A percentile compares a stretch with the other conserved stretches of the same genome.
Evolutionary conservation across 2,113 vertebrate species (phyloP).

Genomic region (Chaetodon auriga): DNA sequence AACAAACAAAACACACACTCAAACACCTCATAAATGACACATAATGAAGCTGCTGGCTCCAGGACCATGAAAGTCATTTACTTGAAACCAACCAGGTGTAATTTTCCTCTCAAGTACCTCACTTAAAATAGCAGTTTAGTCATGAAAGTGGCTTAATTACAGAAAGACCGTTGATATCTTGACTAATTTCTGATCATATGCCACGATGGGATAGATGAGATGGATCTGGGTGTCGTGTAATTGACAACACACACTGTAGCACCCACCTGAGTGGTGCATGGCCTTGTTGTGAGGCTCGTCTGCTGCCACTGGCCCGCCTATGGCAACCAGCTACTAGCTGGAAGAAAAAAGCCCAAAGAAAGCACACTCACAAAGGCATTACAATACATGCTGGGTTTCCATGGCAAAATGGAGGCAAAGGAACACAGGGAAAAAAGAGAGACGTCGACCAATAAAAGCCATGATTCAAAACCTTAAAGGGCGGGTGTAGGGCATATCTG

Average conservation of each 20-base stretch:
- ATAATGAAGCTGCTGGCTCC: slow-evolving; percentile 43
- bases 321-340: slow-evolving; percentile 75
- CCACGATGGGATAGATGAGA: background rate
- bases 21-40: slow-evolving; percentile 63
- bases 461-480: slow-evolving; percentile 57
- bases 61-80: slow-evolving; percentile 14
- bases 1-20: background rate
- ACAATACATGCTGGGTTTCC: slow-evolving; percentile 82
- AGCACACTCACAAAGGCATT: slow-evolving; percentile 77
- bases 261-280: slow-evolving; percentile 71
- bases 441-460: slow-evolving; percentile 66
- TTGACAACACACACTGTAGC: slow-evolving; percentile 38
- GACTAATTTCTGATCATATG: background rate
- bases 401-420: slow-evolving; percentile 76
- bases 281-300: slow-evolving; percentile 57
- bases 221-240: slow-evolving; percentile 26
- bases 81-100: slow-evolving; percentile 35
- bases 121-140: background rate
- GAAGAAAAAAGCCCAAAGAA: slow-evolving; percentile 60
- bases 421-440: slow-evolving; percentile 40
- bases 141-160: background rate
- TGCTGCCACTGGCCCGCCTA: slow-evolving; percentile 54
- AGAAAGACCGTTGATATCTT: background rate
- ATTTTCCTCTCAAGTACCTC: slow-evolving; percentile 6
- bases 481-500: slow-evolving; percentile 44